Percentiles rank a stretch among this genome's conserved stretches.
These are phyloP conservation scores for Tenthredo amoena DNA, from an alignment of 2,888 invertebrate genomes.

Conservation along the genomic window DNA sequence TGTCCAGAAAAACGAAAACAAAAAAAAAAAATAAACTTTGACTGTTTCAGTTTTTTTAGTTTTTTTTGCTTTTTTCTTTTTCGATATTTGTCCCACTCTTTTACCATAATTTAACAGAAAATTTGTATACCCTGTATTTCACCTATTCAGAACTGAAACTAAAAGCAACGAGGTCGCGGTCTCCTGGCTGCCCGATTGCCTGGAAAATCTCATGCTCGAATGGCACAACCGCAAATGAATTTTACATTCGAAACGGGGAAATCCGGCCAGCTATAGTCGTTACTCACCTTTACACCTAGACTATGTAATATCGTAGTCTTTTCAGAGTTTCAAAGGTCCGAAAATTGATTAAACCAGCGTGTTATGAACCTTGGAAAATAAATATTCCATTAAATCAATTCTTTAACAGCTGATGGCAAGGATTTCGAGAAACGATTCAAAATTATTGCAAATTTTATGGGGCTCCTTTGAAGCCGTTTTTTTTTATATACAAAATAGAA, in stretches of 20 bases:
- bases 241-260: conserved; percentile 13
- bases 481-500: not conserved
- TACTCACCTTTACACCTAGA: not conserved
- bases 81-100: not conserved
- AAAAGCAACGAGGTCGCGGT: conserved; percentile 26
- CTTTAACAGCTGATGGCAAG: no score
- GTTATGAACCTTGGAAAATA: no score
- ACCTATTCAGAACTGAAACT: not conserved
- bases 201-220: conserved; percentile 26
- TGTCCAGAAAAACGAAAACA: not conserved
- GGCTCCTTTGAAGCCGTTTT: not conserved
- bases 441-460: not conserved
- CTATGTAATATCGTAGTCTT: not conserved
- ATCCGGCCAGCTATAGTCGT: not conserved
- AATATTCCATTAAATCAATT: no score
- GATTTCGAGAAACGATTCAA: no score
- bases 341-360: no score
- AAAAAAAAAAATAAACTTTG: no score
- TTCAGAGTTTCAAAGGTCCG: not conserved
- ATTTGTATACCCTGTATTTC: not conserved
- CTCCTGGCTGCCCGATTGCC: not conserved
- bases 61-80: not conserved
- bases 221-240: conserved; percentile 39
- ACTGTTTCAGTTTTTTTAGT: not conserved
- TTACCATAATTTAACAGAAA: not conserved